These are phyloP conservation scores for Dendrolimus punctatus DNA, from an alignment of 1,140 invertebrate species.

Conservation along the genomic window DNA sequence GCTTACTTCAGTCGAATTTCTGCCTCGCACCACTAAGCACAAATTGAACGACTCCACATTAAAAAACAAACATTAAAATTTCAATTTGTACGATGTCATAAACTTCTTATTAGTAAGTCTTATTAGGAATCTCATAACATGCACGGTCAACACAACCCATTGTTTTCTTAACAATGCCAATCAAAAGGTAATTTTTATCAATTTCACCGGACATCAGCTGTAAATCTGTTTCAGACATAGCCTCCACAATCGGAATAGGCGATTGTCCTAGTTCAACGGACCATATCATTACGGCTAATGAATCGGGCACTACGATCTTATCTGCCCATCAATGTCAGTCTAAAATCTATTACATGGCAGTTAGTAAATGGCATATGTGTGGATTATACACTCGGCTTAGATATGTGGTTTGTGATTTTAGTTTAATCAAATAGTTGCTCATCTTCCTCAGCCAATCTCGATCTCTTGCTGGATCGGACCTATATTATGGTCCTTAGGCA, in stretches of 20 bases:
- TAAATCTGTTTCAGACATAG: slow-evolving; percentile 39
- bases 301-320: slow-evolving; percentile 51
- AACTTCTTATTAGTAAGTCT: too few relatives aligned
- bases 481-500: too few relatives aligned
- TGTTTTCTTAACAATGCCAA: slow-evolving; percentile 3
- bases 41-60: too few relatives aligned
- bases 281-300: slow-evolving; percentile 66
- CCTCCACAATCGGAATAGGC: slow-evolving; percentile 40
- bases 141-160: slow-evolving; percentile 13
- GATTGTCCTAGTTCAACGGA: slow-evolving; percentile 67
- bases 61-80: too few relatives aligned
- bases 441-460: background rate
- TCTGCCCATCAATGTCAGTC: slow-evolving; percentile 52
- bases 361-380: slow-evolving; percentile 16
- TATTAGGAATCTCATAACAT: slow-evolving; percentile 10
- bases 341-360: slow-evolving; percentile 48
- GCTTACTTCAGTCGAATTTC: too few relatives aligned
- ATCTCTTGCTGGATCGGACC: too few relatives aligned
- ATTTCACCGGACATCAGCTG: slow-evolving; percentile 32
- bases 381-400: background rate
- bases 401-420: background rate
- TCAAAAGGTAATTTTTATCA: slow-evolving; percentile 31
- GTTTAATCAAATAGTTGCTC: background rate
- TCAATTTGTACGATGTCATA: too few relatives aligned
- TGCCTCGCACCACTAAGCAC: too few relatives aligned